These are phyloP conservation scores for Podilymbus podiceps DNA, from an alignment of 2,113 vertebrate genomes.

Conservation along the genomic window DNA sequence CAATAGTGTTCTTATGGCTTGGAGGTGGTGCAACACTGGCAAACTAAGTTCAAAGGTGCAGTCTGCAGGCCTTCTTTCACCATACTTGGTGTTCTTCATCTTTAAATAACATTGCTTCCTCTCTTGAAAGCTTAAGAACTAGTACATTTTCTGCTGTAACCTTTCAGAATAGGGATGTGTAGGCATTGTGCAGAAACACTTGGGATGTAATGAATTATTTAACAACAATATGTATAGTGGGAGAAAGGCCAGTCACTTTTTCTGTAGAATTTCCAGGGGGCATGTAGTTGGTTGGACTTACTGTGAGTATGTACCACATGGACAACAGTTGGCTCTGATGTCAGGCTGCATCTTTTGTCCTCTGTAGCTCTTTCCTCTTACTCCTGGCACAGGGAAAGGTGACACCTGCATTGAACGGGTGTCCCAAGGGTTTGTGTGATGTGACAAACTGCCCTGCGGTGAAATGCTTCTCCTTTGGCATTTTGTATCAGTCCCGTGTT, in stretches of 20 bases:
- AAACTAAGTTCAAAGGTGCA: background rate
- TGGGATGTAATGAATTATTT: background rate
- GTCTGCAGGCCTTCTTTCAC: background rate
- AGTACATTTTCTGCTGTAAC: background rate
- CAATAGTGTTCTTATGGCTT: background rate
- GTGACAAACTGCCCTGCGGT: background rate
- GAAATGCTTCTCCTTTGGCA: background rate
- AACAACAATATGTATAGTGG: background rate
- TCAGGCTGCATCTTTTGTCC: background rate
- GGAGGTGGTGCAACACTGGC: background rate
- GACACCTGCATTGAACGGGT: background rate
- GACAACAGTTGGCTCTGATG: background rate
- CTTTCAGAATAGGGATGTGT: background rate
- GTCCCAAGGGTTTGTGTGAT: background rate
- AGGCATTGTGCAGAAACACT: background rate
- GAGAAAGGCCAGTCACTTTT: background rate
- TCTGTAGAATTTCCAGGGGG: background rate
- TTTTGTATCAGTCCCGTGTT: fast-evolving
- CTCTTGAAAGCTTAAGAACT: background rate
- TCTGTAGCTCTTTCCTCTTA: background rate
- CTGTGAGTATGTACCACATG: background rate
- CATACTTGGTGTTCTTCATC: background rate
- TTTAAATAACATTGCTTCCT: background rate
- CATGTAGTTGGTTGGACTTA: background rate
- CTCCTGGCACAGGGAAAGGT: background rate